These are phyloP conservation scores for Scleropages formosus DNA, from an alignment of 2,797 vertebrate genomes.

Conservation along the genomic window DNA sequence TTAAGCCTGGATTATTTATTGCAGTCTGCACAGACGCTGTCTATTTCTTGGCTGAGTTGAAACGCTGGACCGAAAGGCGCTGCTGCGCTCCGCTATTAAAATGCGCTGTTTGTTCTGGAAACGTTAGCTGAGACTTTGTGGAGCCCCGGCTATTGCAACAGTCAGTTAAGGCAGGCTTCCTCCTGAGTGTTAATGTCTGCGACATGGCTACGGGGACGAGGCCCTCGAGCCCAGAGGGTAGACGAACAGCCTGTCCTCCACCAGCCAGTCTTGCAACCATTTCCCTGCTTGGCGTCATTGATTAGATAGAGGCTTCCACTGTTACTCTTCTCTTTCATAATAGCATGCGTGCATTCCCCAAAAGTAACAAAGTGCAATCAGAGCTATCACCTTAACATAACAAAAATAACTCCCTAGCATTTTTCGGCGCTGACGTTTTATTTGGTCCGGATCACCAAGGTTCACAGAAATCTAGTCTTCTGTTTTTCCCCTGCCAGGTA, in stretches of 20 bases:
- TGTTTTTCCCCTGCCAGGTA: background rate
- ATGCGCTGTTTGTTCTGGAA: slow-evolving; percentile 60
- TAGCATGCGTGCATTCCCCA: background rate
- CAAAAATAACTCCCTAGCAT: background rate
- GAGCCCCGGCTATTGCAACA: slow-evolving; percentile 53
- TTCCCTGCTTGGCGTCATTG: slow-evolving; percentile 30
- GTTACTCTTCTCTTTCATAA: background rate
- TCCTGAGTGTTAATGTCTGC: slow-evolving; percentile 56
- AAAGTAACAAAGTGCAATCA: background rate
- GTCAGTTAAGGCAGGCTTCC: slow-evolving; percentile 58
- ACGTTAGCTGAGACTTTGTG: slow-evolving; percentile 44
- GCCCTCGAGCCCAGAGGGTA: slow-evolving; percentile 56
- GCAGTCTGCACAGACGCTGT: slow-evolving; percentile 52
- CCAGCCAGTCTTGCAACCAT: slow-evolving; percentile 2
- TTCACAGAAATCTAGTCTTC: background rate
- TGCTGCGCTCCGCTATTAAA: slow-evolving; percentile 55
- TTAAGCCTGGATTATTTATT: slow-evolving; percentile 50
- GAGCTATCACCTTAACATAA: background rate
- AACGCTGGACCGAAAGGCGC: slow-evolving; percentile 48
- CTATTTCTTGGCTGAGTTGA: slow-evolving; percentile 57
- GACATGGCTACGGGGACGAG: slow-evolving; percentile 53
- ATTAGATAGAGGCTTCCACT: slow-evolving; percentile 58
- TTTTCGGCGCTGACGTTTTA: background rate
- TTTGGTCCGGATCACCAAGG: slow-evolving; percentile 5
- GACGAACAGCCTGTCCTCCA: slow-evolving; percentile 23